Percentiles rank a stretch among this genome's conserved stretches.
These are phyloP conservation scores for Apeira syringaria DNA, from an alignment of 2,888 invertebrate species.

Conservation along the genomic window DNA sequence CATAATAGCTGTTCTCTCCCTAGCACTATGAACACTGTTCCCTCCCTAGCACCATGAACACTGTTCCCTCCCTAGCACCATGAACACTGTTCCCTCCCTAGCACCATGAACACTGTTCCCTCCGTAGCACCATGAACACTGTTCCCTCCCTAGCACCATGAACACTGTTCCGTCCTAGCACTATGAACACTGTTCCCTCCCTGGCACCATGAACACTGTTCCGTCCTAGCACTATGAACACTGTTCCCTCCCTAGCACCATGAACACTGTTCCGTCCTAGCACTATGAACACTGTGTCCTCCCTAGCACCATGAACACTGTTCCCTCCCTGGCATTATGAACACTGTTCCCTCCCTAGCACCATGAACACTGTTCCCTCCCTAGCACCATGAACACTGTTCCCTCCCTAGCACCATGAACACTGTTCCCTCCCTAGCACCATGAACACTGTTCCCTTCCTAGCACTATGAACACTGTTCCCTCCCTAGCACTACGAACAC, in stretches of 20 bases:
- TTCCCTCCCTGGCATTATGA: too few relatives aligned
- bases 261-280: too few relatives aligned
- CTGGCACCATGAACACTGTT: background rate
- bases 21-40: conserved; percentile 28
- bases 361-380: conserved; percentile 24
- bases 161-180: too few relatives aligned
- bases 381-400: conserved; percentile 22
- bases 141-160: conserved; percentile 7
- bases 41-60: conserved; percentile 10
- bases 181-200: conserved; percentile 26
- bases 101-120: too few relatives aligned
- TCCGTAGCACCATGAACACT: too few relatives aligned
- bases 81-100: conserved; percentile 23
- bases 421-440: conserved; percentile 18
- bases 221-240: conserved; percentile 26
- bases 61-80: conserved; percentile 15
- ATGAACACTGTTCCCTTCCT: conserved; percentile 23
- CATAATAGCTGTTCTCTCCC: too few relatives aligned
- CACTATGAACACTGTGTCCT: conserved; percentile 27
- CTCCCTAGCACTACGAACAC: conserved; percentile 27
- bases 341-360: conserved; percentile 22
- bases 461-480: too few relatives aligned
- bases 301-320: background rate
- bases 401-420: conserved; percentile 6
- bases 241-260: conserved; percentile 14